These are phyloP conservation scores for Drosophila eohydei DNA, from an alignment of 2,888 invertebrate species.

Conservation along the genomic window DNA sequence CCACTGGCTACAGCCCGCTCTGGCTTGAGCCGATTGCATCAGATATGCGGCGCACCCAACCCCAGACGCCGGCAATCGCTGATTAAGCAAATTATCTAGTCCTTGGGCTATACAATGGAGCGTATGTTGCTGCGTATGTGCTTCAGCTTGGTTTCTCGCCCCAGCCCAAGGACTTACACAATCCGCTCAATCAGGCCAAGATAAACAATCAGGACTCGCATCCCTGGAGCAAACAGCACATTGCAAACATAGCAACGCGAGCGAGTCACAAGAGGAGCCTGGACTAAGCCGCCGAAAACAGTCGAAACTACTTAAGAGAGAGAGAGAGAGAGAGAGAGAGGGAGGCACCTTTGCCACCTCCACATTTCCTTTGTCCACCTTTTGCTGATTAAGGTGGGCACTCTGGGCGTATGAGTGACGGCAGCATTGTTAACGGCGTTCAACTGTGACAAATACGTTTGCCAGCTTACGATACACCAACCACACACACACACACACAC, in stretches of 20 bases:
- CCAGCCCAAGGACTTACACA: slow-evolving; percentile 17
- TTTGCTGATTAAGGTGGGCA: slow-evolving; percentile 67
- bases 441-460: slow-evolving; percentile 77
- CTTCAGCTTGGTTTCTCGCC: slow-evolving; percentile 2
- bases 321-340: not conserved
- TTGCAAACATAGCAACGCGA: slow-evolving; percentile 27
- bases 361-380: slow-evolving; percentile 30
- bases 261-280: not conserved
- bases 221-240: slow-evolving; percentile 41
- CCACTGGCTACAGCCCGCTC: not conserved
- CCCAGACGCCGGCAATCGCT: slow-evolving; percentile 17
- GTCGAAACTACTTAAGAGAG: slow-evolving; percentile 49
- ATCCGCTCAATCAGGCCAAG: slow-evolving; percentile 66
- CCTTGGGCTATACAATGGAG: slow-evolving; percentile 28
- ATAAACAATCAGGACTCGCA: slow-evolving; percentile 64
- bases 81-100: slow-evolving; percentile 38
- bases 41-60: not conserved
- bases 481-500: slow-evolving; percentile 19
- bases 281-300: slow-evolving; percentile 31
- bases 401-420: slow-evolving; percentile 49
- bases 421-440: slow-evolving; percentile 73
- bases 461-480: slow-evolving; percentile 57
- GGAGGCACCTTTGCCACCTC: not conserved
- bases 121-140: slow-evolving; percentile 1
- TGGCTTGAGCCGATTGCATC: slow-evolving; percentile 11